Conservation (phyloP, 2,888 invertebrate species). For the Psococerastis gibbosa region DNA sequence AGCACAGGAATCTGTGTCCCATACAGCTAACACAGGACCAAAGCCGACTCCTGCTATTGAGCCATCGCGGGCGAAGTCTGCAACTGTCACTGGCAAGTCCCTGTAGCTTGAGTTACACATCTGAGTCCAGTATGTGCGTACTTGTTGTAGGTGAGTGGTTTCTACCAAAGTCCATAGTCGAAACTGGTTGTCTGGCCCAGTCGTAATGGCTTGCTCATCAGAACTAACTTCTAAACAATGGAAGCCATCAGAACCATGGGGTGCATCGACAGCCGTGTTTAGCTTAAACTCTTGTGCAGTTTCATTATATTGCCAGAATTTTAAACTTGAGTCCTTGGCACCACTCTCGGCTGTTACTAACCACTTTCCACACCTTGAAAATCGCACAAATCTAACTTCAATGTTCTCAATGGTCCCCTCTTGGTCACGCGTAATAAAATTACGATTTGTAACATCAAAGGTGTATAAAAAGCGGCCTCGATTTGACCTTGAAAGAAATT, state of each 20-base stretch:
- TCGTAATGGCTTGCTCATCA: slow-evolving; percentile 35
- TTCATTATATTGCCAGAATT: slow-evolving; percentile 50
- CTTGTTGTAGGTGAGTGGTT: background rate
- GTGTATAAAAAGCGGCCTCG: slow-evolving; percentile 21
- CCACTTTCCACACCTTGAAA: slow-evolving; percentile 48
- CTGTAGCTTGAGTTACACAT: slow-evolving; percentile 38
- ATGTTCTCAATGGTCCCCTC: slow-evolving; percentile 38
- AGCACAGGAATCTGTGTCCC: slow-evolving; percentile 38
- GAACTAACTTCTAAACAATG: slow-evolving; percentile 19
- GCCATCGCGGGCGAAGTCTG: slow-evolving; percentile 55
- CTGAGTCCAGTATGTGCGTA: background rate
- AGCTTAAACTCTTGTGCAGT: slow-evolving; percentile 41
- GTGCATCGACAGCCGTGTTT: slow-evolving; percentile 52
- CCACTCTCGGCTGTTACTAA: slow-evolving; percentile 48
- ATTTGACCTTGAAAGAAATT: slow-evolving; percentile 46
- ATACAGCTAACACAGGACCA: slow-evolving; percentile 44
- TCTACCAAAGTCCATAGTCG: slow-evolving; percentile 40
- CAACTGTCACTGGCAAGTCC: slow-evolving; percentile 33
- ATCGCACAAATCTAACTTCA: slow-evolving; percentile 43
- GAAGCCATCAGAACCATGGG: slow-evolving; percentile 46
- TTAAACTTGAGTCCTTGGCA: slow-evolving; percentile 42
- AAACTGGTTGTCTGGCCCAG: slow-evolving; percentile 45
- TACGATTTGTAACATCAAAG: slow-evolving; percentile 52
- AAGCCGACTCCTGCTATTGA: slow-evolving; percentile 53
- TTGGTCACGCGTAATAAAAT: slow-evolving; percentile 44